phyloP scores from a whole-genome alignment of 2,797 vertebrate genomes.

The Pygocentrus nattereri region DNA sequence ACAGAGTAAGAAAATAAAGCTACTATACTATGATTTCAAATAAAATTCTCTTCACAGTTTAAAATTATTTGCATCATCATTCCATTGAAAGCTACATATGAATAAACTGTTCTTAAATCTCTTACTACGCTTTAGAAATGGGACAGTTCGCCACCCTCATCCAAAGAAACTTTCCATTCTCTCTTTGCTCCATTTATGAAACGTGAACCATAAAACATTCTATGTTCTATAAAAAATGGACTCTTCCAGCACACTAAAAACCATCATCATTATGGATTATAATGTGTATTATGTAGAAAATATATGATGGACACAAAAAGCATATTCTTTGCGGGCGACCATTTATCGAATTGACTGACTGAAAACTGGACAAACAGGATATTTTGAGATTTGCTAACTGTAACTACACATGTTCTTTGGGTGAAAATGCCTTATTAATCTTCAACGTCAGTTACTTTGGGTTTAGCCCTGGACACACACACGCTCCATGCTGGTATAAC shows the following conservation, averaged over 20 bases:
- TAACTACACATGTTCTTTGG: conserved; percentile 52
- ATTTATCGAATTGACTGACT: conserved; percentile 16
- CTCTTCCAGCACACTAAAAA: conserved; percentile 14
- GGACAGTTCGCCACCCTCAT: conserved; percentile 12
- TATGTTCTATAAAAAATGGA: neutral
- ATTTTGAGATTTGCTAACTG: conserved; percentile 27
- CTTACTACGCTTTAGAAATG: conserved; percentile 30
- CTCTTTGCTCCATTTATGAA: conserved; percentile 19
- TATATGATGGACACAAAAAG: conserved; percentile 19
- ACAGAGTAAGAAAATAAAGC: conserved; percentile 64
- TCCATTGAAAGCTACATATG: conserved; percentile 59
- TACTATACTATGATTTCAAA: conserved; percentile 61
- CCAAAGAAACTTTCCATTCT: conserved; percentile 16
- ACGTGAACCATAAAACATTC: conserved; percentile 26
- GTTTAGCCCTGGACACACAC: conserved; percentile 39
- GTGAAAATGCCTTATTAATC: conserved; percentile 47
- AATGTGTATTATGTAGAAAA: conserved; percentile 36
- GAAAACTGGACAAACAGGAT: conserved; percentile 32
- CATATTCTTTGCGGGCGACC: conserved; percentile 5
- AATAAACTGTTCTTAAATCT: conserved; percentile 50
- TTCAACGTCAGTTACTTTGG: conserved; percentile 53
- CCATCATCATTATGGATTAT: conserved; percentile 14
- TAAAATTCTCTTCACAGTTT: conserved; percentile 65
- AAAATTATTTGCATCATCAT: conserved; percentile 63
- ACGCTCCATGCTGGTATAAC: conserved; percentile 46